Conservation (phyloP, 2,113 vertebrate genomes). For the Megaceryle torquata region DNA sequence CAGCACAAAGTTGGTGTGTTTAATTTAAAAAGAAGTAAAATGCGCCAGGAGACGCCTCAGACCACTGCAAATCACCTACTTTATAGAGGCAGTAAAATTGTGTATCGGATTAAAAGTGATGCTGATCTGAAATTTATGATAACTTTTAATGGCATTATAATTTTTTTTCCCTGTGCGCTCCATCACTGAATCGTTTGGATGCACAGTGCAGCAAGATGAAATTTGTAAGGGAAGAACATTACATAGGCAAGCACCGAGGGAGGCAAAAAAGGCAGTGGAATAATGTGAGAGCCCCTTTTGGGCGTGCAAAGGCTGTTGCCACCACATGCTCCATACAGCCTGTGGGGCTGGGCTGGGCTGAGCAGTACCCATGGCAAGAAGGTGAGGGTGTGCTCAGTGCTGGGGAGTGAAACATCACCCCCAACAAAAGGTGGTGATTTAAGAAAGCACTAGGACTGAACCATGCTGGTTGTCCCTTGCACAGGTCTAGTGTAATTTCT, state of each 20-base stretch:
- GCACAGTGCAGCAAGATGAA: slow-evolving; percentile 78
- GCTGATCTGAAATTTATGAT: slow-evolving; percentile 86
- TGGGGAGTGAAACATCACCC: not conserved
- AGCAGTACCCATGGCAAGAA: rapidly evolving
- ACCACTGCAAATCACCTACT: slow-evolving; percentile 85
- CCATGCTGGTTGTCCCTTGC: not conserved
- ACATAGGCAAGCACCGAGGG: slow-evolving; percentile 39
- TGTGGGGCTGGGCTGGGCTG: not conserved
- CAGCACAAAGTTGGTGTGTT: slow-evolving; percentile 86
- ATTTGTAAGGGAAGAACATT: slow-evolving; percentile 80
- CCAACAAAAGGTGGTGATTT: not conserved
- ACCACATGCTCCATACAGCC: not conserved
- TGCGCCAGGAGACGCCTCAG: slow-evolving; percentile 80
- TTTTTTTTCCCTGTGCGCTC: slow-evolving; percentile 80
- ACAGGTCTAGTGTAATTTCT: not conserved
- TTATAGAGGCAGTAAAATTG: slow-evolving; percentile 87
- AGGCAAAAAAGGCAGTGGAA: slow-evolving; percentile 9
- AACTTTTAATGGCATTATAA: slow-evolving; percentile 89
- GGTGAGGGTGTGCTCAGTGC: rapidly evolving
- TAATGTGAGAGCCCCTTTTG: slow-evolving; percentile 46
- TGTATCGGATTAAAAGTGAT: slow-evolving; percentile 88
- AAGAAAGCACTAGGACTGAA: not conserved
- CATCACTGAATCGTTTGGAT: slow-evolving; percentile 75
- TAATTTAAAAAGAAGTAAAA: slow-evolving; percentile 89
- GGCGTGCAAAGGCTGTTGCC: not conserved